Evolutionary conservation across 1,140 invertebrate genomes (phyloP).

Genomic region (Trichonephila clavipes): DNA sequence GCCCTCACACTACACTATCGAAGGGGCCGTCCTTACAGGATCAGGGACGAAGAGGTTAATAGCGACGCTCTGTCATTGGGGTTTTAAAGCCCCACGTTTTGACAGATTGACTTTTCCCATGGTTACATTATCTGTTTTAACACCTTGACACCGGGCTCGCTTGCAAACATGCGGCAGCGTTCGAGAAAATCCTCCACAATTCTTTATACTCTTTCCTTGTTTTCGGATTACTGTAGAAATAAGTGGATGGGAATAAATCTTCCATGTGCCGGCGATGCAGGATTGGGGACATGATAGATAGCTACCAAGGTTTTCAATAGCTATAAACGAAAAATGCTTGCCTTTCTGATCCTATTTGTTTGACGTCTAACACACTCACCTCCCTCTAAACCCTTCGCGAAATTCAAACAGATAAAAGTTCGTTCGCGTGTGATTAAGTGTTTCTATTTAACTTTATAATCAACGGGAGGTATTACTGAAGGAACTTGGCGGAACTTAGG

Average conservation of each 20-base stretch:
- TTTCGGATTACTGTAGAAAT: slow-evolving; percentile 72
- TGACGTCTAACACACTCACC: background rate
- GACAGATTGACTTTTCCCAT: slow-evolving; percentile 76
- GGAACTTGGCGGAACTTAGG: background rate
- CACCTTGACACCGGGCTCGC: slow-evolving; percentile 71
- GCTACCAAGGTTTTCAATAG: slow-evolving; percentile 68
- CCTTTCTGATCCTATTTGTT: slow-evolving; percentile 62
- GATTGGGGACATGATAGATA: slow-evolving; percentile 71
- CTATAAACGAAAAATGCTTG: slow-evolving; percentile 65
- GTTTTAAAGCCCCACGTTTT: slow-evolving; percentile 70
- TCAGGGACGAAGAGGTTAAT: slow-evolving; percentile 69
- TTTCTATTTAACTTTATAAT: slow-evolving; percentile 56
- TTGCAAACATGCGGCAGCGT: slow-evolving; percentile 48
- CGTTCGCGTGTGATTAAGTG: slow-evolving; percentile 46
- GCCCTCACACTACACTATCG: slow-evolving; percentile 32
- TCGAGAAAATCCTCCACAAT: slow-evolving; percentile 58
- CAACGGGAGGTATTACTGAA: slow-evolving; percentile 9
- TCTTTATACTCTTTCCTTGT: slow-evolving; percentile 76
- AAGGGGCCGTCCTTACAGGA: slow-evolving; percentile 9
- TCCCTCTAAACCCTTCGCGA: background rate
- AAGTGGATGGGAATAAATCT: slow-evolving; percentile 61
- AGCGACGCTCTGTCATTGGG: slow-evolving; percentile 74
- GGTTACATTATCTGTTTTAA: slow-evolving; percentile 76
- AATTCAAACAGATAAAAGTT: slow-evolving; percentile 57
- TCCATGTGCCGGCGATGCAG: slow-evolving; percentile 20